phyloP scores from a whole-genome alignment of 2,888 invertebrate genomes.

The Drosophila pseudotakahashii region DNA sequence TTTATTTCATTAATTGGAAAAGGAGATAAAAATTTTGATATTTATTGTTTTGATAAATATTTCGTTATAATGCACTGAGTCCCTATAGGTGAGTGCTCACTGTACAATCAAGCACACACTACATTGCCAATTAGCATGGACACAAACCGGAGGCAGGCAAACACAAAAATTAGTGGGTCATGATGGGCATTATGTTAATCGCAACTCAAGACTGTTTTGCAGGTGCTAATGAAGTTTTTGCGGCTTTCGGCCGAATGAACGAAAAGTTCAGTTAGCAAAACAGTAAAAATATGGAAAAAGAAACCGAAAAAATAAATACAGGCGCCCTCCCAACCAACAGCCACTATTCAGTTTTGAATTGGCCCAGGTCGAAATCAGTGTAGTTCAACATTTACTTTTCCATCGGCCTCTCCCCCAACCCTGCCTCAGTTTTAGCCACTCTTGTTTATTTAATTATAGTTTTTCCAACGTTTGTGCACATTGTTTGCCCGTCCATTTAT shows the following conservation, averaged over 20 bases:
- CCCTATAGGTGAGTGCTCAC: too few relatives aligned
- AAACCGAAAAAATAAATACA: constrained; percentile 20
- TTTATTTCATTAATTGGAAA: too few relatives aligned
- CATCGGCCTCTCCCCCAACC: neutral
- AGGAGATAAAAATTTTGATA: too few relatives aligned
- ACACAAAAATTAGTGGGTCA: constrained; percentile 64
- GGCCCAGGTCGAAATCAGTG: constrained; percentile 44
- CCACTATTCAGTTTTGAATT: constrained; percentile 42
- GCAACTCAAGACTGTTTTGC: constrained; percentile 33
- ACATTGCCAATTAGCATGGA: constrained; percentile 56
- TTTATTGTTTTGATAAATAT: too few relatives aligned
- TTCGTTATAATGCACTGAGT: too few relatives aligned
- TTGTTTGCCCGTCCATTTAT: constrained; percentile 40
- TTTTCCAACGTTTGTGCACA: constrained; percentile 42
- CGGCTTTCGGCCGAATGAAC: constrained; percentile 28
- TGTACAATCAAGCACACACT: constrained; percentile 8
- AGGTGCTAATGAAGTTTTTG: constrained; percentile 63
- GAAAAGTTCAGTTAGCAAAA: constrained; percentile 54
- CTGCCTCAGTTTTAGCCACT: neutral
- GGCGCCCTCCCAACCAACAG: constrained; percentile 1
- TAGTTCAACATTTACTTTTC: constrained; percentile 26
- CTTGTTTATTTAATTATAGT: constrained; percentile 53
- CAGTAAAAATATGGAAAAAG: constrained; percentile 49
- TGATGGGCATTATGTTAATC: constrained; percentile 49
- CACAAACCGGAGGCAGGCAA: constrained; percentile 54